A percentile compares a stretch with the other conserved stretches of the same genome.
Evolutionary conservation across 1,140 invertebrate species (phyloP).

Genomic region (Hydropsyche tenuis): DNA sequence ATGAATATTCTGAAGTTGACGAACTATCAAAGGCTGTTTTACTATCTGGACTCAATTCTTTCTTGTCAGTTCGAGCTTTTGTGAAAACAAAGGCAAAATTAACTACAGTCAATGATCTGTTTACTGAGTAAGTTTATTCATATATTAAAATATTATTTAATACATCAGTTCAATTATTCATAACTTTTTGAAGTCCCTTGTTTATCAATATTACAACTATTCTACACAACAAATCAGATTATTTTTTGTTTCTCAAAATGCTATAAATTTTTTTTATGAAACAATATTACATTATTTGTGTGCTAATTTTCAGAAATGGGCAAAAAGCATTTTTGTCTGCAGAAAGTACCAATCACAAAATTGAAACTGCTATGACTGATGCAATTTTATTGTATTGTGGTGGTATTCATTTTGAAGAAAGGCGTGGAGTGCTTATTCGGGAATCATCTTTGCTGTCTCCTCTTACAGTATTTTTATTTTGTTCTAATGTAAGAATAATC

Average conservation of each 20-base stretch:
- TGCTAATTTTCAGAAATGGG: conserved; percentile 56
- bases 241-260: not conserved
- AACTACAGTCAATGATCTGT: conserved; percentile 54
- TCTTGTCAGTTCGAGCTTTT: conserved; percentile 57
- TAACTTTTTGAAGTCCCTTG: too few species aligned
- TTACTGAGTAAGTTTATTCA: conserved; percentile 61
- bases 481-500: conserved; percentile 50
- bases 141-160: too few species aligned
- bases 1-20: conserved; percentile 59
- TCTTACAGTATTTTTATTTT: conserved; percentile 63
- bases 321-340: conserved; percentile 59
- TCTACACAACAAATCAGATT: not conserved
- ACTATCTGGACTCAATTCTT: conserved; percentile 61
- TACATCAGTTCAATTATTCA: too few species aligned
- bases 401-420: conserved; percentile 58
- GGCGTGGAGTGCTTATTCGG: conserved; percentile 58
- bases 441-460: conserved; percentile 64
- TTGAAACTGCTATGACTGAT: conserved; percentile 52
- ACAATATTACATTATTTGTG: too few species aligned
- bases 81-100: conserved; percentile 59
- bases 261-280: not conserved
- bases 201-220: too few species aligned
- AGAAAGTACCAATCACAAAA: conserved; percentile 66
- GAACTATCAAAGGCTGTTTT: conserved; percentile 62
- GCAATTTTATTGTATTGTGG: conserved; percentile 59